Percentiles rank a stretch among this genome's conserved stretches.
Evolutionary conservation across 2,888 invertebrate species (phyloP).

Genomic region (Thelaira solivaga): DNA sequence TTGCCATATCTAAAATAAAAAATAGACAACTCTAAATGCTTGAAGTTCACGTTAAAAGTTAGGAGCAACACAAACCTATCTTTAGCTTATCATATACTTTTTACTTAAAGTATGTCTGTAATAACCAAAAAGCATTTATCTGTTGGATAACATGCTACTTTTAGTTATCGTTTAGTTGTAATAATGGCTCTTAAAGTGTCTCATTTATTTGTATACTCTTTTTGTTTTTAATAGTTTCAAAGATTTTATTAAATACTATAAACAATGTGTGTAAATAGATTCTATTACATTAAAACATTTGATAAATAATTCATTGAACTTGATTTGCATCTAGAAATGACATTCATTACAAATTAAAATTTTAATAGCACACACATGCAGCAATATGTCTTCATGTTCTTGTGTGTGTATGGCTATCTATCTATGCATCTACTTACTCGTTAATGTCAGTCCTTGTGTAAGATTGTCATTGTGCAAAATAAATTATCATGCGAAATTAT

Average conservation of each 20-base stretch:
- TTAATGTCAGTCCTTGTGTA: constrained; percentile 33
- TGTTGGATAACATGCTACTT: too few relatives aligned
- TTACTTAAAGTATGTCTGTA: too few relatives aligned
- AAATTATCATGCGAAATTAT: constrained; percentile 28
- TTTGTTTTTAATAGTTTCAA: too few relatives aligned
- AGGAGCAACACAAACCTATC: too few relatives aligned
- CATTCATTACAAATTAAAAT: constrained; percentile 33
- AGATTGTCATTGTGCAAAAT: constrained; percentile 34
- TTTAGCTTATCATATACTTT: too few relatives aligned
- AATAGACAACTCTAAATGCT: too few relatives aligned
- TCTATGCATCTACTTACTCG: not conserved
- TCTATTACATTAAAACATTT: constrained; percentile 1
- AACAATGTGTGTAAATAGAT: not conserved
- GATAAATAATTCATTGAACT: constrained; percentile 50
- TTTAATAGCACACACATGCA: not conserved
- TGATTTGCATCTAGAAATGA: constrained; percentile 25
- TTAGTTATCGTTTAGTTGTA: too few relatives aligned
- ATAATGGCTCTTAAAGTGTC: too few relatives aligned
- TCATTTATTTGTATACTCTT: not conserved
- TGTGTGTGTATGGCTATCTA: not conserved
- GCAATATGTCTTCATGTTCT: not conserved
- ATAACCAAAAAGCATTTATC: too few relatives aligned
- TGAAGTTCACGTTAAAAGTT: too few relatives aligned
- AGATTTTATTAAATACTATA: not conserved
- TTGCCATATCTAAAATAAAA: too few relatives aligned